Conservation (phyloP, 1,140 invertebrate species). For the Bombus confusus region DNA sequence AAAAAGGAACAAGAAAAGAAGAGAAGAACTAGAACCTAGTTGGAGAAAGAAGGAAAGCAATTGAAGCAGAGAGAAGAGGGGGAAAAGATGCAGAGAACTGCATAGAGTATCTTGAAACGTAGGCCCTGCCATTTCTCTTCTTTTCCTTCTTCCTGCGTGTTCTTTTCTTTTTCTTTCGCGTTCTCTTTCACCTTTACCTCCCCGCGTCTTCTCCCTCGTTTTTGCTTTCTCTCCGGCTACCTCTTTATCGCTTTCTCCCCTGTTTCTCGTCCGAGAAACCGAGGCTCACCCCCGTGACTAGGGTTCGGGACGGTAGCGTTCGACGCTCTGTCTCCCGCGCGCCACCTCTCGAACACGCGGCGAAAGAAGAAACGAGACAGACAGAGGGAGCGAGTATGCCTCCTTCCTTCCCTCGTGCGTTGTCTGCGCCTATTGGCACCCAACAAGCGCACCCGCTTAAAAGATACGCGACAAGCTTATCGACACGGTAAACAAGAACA, state of each 20-base stretch:
- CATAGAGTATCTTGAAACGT: slow-evolving; percentile 24
- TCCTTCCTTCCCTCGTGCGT: slow-evolving; percentile 45
- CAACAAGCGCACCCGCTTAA: slow-evolving; percentile 78
- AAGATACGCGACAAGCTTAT: slow-evolving; percentile 74
- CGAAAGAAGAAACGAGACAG: not conserved
- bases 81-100: too few relatives aligned
- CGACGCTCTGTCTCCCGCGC: not conserved
- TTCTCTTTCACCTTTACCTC: not conserved
- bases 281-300: slow-evolving; percentile 38
- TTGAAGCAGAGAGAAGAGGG: slow-evolving; percentile 12
- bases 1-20: not conserved
- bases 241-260: slow-evolving; percentile 9
- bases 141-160: slow-evolving; percentile 2
- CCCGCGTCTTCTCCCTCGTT: slow-evolving; percentile 39
- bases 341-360: slow-evolving; percentile 2
- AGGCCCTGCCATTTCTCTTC: slow-evolving; percentile 45
- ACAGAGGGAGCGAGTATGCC: slow-evolving; percentile 23
- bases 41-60: not conserved
- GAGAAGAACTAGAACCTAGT: not conserved
- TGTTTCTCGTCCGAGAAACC: slow-evolving; percentile 20
- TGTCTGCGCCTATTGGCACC: slow-evolving; percentile 74
- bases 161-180: not conserved
- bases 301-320: slow-evolving; percentile 14
- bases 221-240: slow-evolving; percentile 54
- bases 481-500: slow-evolving; percentile 66